A percentile compares a stretch with the other conserved stretches of the same genome.
Evolutionary conservation across 2,888 invertebrate genomes (phyloP).

Genomic region (Bellardia bayeri): DNA sequence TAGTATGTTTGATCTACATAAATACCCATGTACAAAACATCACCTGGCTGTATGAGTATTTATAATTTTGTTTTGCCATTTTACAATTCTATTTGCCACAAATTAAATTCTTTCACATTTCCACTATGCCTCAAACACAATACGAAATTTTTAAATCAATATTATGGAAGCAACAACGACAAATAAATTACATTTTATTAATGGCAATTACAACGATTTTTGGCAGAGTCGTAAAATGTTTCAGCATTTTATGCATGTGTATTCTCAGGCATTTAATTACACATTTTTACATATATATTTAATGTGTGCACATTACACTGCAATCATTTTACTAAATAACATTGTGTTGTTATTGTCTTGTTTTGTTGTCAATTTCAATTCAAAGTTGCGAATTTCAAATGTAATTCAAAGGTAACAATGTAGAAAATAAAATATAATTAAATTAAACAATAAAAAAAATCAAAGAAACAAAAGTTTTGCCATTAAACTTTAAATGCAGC

Average conservation of each 20-base stretch:
- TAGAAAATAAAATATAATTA: not conserved
- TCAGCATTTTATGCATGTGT: not conserved
- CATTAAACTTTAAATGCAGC: slow-evolving; percentile 6
- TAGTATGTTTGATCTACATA: no score
- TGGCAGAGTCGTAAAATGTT: not conserved
- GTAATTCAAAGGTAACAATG: not conserved
- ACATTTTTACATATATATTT: not conserved
- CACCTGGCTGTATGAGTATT: no score
- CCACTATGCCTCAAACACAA: not conserved
- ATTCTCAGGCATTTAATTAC: not conserved
- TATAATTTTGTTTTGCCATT: not conserved
- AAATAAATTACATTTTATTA: slow-evolving; percentile 17
- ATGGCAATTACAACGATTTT: slow-evolving; percentile 11
- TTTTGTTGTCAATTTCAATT: no score
- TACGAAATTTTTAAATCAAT: not conserved
- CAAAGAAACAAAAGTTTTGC: not conserved
- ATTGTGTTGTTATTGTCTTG: no score
- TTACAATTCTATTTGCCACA: not conserved
- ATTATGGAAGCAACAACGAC: not conserved
- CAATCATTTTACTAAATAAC: not conserved
- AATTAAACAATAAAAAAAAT: slow-evolving; percentile 15
- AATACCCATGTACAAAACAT: no score
- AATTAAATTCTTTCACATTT: slow-evolving; percentile 1
- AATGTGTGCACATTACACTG: not conserved
- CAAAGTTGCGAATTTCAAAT: not conserved